phyloP scores from a whole-genome alignment of 1,140 invertebrate genomes.

The Drosophila novamexicana region DNA sequence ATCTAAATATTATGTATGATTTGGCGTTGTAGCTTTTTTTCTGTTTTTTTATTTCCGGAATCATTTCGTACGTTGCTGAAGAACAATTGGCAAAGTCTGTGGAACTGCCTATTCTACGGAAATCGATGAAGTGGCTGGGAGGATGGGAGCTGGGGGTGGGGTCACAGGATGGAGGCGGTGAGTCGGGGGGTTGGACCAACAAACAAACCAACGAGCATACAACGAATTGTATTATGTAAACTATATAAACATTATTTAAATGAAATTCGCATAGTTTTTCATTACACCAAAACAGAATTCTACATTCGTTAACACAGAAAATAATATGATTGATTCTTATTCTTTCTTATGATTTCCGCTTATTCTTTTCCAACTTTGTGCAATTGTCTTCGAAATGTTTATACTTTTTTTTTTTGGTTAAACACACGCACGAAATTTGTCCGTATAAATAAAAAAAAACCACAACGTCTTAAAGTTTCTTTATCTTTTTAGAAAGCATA shows the following conservation, averaged over 20 bases:
- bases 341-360: conserved; percentile 54
- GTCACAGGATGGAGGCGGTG: neutral
- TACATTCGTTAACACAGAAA: conserved; percentile 66
- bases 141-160: neutral
- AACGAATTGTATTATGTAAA: conserved; percentile 30
- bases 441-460: conserved; percentile 78
- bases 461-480: conserved; percentile 70
- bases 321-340: conserved; percentile 66
- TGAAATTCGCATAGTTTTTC: conserved; percentile 20
- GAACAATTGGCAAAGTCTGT: conserved; percentile 63
- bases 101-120: conserved; percentile 41
- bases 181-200: conserved; percentile 17
- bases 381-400: conserved; percentile 42
- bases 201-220: conserved; percentile 37
- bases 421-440: conserved; percentile 68
- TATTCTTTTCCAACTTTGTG: conserved; percentile 71
- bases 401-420: neutral
- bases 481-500: conserved; percentile 64
- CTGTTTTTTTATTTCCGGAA: conserved; percentile 55
- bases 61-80: conserved; percentile 64
- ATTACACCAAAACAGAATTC: conserved; percentile 83
- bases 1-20: conserved; percentile 5
- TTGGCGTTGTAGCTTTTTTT: conserved; percentile 67
- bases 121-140: conserved; percentile 25
- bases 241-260: conserved; percentile 22